Percentiles rank a stretch among this genome's conserved stretches.
These are phyloP conservation scores for Sebastes diploproa DNA, from an alignment of 2,797 vertebrate species.

Conservation along the genomic window DNA sequence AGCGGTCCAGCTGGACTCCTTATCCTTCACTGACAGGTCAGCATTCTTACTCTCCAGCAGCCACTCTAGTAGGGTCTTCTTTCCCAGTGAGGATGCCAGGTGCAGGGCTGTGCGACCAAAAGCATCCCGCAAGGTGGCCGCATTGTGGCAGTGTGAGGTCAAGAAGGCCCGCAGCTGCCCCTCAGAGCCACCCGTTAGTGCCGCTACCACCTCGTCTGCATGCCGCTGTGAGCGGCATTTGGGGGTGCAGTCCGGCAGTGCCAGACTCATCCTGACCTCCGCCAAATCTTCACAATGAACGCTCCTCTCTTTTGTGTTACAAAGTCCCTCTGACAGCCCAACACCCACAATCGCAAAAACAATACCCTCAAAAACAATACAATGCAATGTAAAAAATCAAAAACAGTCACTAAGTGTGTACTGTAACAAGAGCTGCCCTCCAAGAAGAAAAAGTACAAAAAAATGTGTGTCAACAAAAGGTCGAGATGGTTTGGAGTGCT, in stretches of 20 bases:
- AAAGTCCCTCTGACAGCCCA: constrained; percentile 29
- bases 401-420: background rate
- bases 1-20: constrained; percentile 96
- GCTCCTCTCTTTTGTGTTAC: constrained; percentile 1
- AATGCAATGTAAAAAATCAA: constrained; percentile 19
- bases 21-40: constrained; percentile 90
- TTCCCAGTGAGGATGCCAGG: constrained; percentile 91
- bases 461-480: constrained; percentile 8
- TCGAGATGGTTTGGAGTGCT: constrained; percentile 74
- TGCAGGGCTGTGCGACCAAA: constrained; percentile 94
- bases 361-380: constrained; percentile 32
- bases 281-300: constrained; percentile 16
- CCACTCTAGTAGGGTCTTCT: constrained; percentile 91
- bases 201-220: constrained; percentile 90
- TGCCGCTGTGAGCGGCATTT: constrained; percentile 94
- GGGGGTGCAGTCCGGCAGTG: constrained; percentile 88
- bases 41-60: constrained; percentile 88
- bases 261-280: constrained; percentile 87
- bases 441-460: background rate
- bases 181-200: constrained; percentile 90
- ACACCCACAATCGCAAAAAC: constrained; percentile 41
- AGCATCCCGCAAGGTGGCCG: constrained; percentile 87
- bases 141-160: constrained; percentile 91
- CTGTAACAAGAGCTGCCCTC: constrained; percentile 27
- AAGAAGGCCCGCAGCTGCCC: constrained; percentile 90